A percentile compares a stretch with the other conserved stretches of the same genome.
Conservation (phyloP, 2,113 vertebrate genomes). For the Propithecus coquereli region DNA sequence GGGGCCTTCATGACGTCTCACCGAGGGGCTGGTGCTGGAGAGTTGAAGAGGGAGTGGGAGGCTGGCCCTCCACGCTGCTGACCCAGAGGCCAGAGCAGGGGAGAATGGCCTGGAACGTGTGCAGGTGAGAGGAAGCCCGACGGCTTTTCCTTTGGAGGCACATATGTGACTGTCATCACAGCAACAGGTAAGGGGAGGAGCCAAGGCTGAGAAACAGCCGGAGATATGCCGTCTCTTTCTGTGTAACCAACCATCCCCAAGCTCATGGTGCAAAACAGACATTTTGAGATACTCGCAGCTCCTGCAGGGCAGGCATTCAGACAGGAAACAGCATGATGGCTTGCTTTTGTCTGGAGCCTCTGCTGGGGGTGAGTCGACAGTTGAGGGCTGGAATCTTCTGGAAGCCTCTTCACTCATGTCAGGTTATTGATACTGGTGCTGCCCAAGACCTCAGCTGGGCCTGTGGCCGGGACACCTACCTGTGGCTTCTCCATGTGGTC, state of each 20-base stretch:
- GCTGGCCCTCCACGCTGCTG: background rate
- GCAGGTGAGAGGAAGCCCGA: background rate
- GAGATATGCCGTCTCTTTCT: background rate
- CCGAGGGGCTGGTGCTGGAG: background rate
- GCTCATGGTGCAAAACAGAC: background rate
- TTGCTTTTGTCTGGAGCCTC: background rate
- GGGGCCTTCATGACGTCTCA: background rate
- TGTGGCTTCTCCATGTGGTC: background rate
- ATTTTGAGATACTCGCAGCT: rapidly evolving
- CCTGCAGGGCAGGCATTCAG: background rate
- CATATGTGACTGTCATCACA: background rate
- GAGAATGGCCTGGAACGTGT: background rate
- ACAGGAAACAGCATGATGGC: rapidly evolving
- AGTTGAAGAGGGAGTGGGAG: background rate
- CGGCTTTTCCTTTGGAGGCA: background rate
- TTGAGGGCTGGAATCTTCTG: background rate
- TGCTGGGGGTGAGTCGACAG: background rate
- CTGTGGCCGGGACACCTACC: rapidly evolving
- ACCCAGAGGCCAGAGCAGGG: background rate
- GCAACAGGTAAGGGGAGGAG: background rate
- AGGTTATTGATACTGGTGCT: no score
- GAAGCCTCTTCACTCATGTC: background rate
- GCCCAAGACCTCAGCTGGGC: background rate
- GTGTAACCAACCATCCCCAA: background rate
- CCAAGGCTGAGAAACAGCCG: background rate